These are phyloP conservation scores for Podargus strigoides DNA, from an alignment of 2,797 vertebrate genomes.

Conservation along the genomic window DNA sequence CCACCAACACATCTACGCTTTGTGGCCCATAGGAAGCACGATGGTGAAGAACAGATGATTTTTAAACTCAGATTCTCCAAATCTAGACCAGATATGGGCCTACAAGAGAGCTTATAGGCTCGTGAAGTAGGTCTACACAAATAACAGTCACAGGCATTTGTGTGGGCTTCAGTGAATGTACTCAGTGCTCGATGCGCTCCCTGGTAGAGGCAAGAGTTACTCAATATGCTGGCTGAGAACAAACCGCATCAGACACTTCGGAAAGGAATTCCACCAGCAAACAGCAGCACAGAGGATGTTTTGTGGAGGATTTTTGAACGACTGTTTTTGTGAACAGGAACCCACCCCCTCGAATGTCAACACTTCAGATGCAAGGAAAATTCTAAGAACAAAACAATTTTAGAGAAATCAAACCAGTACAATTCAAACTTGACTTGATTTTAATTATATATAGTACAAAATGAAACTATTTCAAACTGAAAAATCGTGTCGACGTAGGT, in stretches of 20 bases:
- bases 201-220: background rate
- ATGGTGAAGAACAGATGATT: background rate
- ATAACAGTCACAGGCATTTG: background rate
- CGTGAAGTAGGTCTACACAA: background rate
- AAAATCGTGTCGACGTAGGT: background rate
- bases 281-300: background rate
- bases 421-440: background rate
- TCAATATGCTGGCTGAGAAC: background rate
- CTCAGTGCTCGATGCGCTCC: background rate
- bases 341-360: background rate
- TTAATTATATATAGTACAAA: background rate
- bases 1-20: background rate
- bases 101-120: background rate
- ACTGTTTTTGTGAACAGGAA: slow-evolving; percentile 7
- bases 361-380: background rate
- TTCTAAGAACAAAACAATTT: background rate
- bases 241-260: background rate
- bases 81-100: background rate
- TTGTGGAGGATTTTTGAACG: slow-evolving; percentile 14
- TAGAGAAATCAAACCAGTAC: background rate
- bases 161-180: background rate
- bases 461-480: background rate
- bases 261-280: slow-evolving; percentile 24
- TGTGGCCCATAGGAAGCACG: background rate
- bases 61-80: background rate